These are phyloP conservation scores for Myotis davidii DNA, from an alignment of 2,113 vertebrate genomes.

Conservation along the genomic window DNA sequence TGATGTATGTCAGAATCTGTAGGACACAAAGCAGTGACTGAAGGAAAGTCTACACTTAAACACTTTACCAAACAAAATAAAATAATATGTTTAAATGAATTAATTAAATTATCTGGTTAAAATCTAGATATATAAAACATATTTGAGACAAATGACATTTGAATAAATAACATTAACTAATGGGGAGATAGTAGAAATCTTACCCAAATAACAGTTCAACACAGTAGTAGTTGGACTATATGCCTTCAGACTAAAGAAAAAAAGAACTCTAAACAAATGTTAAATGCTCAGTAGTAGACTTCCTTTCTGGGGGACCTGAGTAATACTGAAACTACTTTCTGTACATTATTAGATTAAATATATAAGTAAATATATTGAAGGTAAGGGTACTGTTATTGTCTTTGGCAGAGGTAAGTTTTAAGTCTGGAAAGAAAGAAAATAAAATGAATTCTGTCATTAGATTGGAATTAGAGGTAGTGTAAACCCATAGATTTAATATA, in stretches of 20 bases:
- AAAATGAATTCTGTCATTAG: neutral
- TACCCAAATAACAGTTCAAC: neutral
- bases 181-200: neutral
- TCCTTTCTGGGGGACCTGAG: neutral
- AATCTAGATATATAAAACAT: neutral
- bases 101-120: neutral
- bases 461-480: neutral
- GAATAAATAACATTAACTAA: neutral
- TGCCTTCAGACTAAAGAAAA: neutral
- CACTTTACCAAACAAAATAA: neutral
- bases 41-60: neutral
- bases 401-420: neutral
- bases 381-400: neutral
- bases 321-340: neutral
- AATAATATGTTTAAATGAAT: neutral
- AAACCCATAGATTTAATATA: neutral
- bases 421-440: neutral
- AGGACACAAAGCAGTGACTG: neutral
- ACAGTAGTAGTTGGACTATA: neutral
- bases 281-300: neutral
- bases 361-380: neutral
- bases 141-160: neutral
- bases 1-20: neutral
- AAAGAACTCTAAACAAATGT: neutral
- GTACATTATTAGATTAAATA: neutral